Evolutionary conservation across 2,113 vertebrate genomes (phyloP), one percentile per base, ranked within the genome.

Genomic region (Myrmophylax atrothorax): DNA sequence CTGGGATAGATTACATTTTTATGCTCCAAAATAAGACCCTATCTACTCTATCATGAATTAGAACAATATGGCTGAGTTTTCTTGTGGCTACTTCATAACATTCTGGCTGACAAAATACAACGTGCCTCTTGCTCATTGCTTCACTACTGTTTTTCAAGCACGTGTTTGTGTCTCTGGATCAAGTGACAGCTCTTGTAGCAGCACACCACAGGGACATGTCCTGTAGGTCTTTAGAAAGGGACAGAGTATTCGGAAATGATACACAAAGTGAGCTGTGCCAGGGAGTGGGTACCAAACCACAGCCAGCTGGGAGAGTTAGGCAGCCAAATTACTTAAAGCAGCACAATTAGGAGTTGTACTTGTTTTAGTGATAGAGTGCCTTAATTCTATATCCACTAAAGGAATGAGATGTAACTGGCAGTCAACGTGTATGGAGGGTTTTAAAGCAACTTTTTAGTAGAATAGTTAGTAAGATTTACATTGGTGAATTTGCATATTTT

Each of bases 71-170:
- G 64, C 49, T 83, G 66, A 60, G 58, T 92, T 95, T 90, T 88
- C 76, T 81, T 96, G 90, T 89, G 93, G 91, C 87, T 91, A 25
- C 94, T 95, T 94, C 44, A 44, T 91, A 92, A 87, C 80, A 72
- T 86, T 94, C 49, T 60, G 59, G 23, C 72, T 88, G 84, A 93
- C 82, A 96, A 92, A 96, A 60, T 78, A 88, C 56, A 68, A 40
- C 5, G 18, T 89, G 88, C 44, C 31, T 96, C 80, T 89, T 84
- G 73, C 73, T 94, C 12, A 1, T 70, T 73, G 70, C 90, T 90
- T 76, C 90, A 92, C 88, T 92, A 76, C 93, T 91, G 94, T 91
- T 93, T 90, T 73, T 87, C 33, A 74, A 75, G 38, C 68, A 42
- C 38, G 53, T 72, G 77, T 78, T 92, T 3, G 2, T 72, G 72